Conservation (phyloP, 2,797 vertebrate species). For the Glyptemys insculpta region DNA sequence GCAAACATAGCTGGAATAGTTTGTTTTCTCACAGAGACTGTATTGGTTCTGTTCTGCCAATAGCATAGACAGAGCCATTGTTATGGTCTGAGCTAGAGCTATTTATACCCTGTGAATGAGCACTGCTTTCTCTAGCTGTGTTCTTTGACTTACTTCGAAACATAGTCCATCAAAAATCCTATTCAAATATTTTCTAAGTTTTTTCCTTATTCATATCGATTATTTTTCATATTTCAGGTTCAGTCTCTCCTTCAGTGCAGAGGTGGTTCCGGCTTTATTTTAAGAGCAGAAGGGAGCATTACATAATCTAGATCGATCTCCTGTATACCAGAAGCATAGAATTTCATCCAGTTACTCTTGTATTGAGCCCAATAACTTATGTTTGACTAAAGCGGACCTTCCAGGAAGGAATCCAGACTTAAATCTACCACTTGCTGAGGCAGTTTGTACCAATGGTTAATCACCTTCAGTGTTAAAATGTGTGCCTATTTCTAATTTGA, state of each 20-base stretch:
- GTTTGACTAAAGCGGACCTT: slow-evolving; percentile 25
- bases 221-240: neutral
- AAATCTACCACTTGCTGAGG: slow-evolving; percentile 28
- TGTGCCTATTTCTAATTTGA: slow-evolving; percentile 23
- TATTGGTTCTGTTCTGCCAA: slow-evolving; percentile 38
- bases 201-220: neutral
- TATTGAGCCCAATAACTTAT: neutral
- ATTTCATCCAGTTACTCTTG: slow-evolving; percentile 40
- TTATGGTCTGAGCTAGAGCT: slow-evolving; percentile 66
- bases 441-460: slow-evolving; percentile 59
- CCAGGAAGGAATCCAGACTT: slow-evolving; percentile 35
- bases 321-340: neutral
- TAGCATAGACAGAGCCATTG: slow-evolving; percentile 68
- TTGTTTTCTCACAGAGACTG: slow-evolving; percentile 54
- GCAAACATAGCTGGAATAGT: slow-evolving; percentile 50
- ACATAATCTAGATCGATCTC: slow-evolving; percentile 11
- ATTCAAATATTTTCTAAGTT: neutral
- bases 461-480: slow-evolving; percentile 48
- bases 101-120: slow-evolving; percentile 54
- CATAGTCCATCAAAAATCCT: neutral
- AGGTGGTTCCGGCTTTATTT: neutral
- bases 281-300: slow-evolving; percentile 18
- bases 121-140: slow-evolving; percentile 21
- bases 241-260: neutral
- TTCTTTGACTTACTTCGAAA: neutral